Base-by-base conservation (phyloP, 2,113 vertebrate genomes). In the Daubentonia madagascariensis region DNA sequence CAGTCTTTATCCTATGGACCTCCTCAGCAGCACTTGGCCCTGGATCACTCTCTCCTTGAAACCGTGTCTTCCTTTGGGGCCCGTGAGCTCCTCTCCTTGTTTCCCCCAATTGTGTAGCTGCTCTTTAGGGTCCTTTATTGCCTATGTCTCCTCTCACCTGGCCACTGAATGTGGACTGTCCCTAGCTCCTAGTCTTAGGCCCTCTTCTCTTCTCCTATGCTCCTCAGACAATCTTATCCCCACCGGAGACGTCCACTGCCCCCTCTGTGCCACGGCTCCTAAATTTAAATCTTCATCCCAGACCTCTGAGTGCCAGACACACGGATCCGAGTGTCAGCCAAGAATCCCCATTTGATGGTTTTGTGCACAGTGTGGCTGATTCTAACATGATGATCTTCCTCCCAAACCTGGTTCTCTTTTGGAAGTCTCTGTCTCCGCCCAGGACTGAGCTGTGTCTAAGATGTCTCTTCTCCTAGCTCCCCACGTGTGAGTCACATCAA, bases 401-500 rank as follows among this genome's bases (percentile, higher is more conserved):
- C 35, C 20, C 52, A 61, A 65, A 35, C 16, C 13, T 72, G 30
- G 14, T 40, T 35, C 40, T 61, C 72, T 70, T 89, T 30, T 40
- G 12, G 1, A 48, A 16, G 28, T 75, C 43, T 85, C 32, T 4
- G 8, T 63, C 75, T 70, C 16, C 20, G 85, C 23, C 23, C 3
- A 43, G 37, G 12, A 11, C 67, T 5, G 8, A 94, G 61, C 4
- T 23, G 12, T 3, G 1, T 10, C 43, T 3, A 1, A 50, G 70
- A 9, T 43, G 12, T 14, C 32, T 78, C 72, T 0, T 32, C 8
- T 1, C 14, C 0, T 68, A 5, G 2, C 2, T 10, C 23, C 18
- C 12, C 2, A 43, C 13, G 3, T 37, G 20, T n/a, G 6, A 1
- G 2, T 16, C 32, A 40, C 0, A 0, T 52, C 14, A 30, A 4